These are phyloP conservation scores for Tympanoctomys barrerae DNA, from an alignment of 2,797 vertebrate species.

Conservation along the genomic window DNA sequence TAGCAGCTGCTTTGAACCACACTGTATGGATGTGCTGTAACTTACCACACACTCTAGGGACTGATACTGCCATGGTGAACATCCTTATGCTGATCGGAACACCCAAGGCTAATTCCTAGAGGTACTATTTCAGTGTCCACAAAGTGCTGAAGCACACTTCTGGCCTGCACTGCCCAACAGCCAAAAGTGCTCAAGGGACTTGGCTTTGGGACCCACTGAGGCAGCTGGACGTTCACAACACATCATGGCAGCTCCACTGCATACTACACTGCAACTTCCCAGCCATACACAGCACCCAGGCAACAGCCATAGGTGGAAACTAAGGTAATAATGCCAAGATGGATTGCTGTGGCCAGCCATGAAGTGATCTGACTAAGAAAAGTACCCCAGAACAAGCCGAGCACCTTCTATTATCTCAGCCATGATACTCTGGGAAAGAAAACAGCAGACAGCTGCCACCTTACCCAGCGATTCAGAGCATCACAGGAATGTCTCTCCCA, in stretches of 20 bases:
- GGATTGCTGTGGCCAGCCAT: neutral
- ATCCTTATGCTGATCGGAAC: neutral
- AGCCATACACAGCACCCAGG: neutral
- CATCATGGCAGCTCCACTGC: neutral
- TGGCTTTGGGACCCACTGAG: neutral
- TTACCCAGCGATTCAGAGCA: conserved; percentile 97
- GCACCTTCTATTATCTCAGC: neutral
- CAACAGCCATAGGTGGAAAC: neutral
- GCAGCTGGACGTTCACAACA: no score
- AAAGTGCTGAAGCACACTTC: neutral
- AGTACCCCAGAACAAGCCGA: neutral
- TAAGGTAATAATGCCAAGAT: neutral
- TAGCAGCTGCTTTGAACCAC: neutral
- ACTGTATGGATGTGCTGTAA: neutral
- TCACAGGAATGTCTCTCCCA: conserved; percentile 92
- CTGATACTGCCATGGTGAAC: neutral
- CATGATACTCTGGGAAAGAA: neutral
- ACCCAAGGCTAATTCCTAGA: neutral
- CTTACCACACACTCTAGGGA: neutral
- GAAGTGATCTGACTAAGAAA: neutral
- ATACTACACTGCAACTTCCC: neutral
- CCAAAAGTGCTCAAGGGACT: neutral
- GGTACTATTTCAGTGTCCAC: neutral
- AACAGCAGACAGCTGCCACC: conserved; percentile 17
- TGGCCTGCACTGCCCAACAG: neutral